These are phyloP conservation scores for Catostylus mosaicus DNA, from an alignment of 30 jellyfish, hydroid and myxozoan species.

Conservation along the genomic window DNA sequence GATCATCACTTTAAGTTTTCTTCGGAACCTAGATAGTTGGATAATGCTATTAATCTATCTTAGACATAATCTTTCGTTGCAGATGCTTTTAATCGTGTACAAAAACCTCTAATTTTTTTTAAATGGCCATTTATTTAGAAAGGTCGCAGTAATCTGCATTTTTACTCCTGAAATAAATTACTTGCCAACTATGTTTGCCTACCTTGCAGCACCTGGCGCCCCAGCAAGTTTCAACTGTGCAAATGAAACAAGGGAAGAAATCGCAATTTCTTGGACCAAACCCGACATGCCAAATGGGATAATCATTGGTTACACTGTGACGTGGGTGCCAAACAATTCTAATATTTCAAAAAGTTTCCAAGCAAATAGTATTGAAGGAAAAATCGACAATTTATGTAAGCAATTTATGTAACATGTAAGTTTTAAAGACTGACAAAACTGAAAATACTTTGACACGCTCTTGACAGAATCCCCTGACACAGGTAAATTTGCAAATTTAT, in stretches of 20 bases:
- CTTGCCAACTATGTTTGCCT: no score
- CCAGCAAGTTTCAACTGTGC: constrained; percentile 5
- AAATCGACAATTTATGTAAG: neutral
- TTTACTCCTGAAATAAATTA: no score
- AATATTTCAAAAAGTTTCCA: neutral
- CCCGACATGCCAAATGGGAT: constrained; percentile 44
- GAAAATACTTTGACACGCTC: neutral
- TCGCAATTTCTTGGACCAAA: constrained; percentile 2
- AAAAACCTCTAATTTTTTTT: no score
- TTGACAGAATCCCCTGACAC: neutral
- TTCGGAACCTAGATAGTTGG: no score
- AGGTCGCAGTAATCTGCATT: no score
- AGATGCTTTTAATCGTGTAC: no score
- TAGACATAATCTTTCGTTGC: no score
- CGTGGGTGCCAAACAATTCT: neutral
- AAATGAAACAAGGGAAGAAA: neutral
- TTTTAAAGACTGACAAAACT: no score
- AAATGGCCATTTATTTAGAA: no score
- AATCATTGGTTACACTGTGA: constrained; percentile 16
- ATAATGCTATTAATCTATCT: no score
- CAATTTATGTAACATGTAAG: no score
- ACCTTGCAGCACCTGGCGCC: constrained; percentile 32
- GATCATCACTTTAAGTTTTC: no score
- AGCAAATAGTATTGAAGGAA: neutral
- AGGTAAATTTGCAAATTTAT: neutral